Percentiles rank a stretch among this genome's conserved stretches.
These are phyloP conservation scores for Antennarius striatus DNA, from an alignment of 2,113 vertebrate genomes.

Conservation along the genomic window DNA sequence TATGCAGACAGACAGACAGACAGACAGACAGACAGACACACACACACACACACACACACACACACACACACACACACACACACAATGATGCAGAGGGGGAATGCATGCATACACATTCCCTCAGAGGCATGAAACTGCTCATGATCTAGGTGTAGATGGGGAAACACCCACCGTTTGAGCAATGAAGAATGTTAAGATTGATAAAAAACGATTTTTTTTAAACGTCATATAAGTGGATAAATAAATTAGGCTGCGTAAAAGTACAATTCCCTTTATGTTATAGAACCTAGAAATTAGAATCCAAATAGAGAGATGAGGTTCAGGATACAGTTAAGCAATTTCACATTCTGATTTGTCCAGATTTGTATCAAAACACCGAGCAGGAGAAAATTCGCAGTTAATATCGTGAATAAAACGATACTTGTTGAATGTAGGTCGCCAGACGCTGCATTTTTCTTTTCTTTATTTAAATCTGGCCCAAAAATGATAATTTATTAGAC, in stretches of 20 bases:
- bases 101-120: constrained; percentile 29
- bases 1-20: constrained; percentile 47
- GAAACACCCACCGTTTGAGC: constrained; percentile 69
- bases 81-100: constrained; percentile 44
- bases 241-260: constrained; percentile 2
- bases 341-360: constrained; percentile 11
- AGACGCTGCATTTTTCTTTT: constrained; percentile 22
- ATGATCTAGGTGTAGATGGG: constrained; percentile 59
- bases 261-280: neutral
- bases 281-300: constrained; percentile 2
- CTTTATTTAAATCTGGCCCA: constrained; percentile 1
- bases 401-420: constrained; percentile 57
- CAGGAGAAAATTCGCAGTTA: constrained; percentile 13
- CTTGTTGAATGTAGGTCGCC: constrained; percentile 77
- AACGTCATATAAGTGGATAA: constrained; percentile 7
- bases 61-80: neutral
- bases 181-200: constrained; percentile 29
- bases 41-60: neutral
- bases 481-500: constrained; percentile 17
- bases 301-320: constrained; percentile 1
- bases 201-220: neutral
- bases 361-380: constrained; percentile 27
- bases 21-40: constrained; percentile 16
- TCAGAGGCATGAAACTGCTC: constrained; percentile 58
- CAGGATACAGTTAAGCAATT: neutral